Base-by-base conservation (phyloP, 53 echinoderm and acorn worm genomes). In the Mesocentrotus franciscanus region DNA sequence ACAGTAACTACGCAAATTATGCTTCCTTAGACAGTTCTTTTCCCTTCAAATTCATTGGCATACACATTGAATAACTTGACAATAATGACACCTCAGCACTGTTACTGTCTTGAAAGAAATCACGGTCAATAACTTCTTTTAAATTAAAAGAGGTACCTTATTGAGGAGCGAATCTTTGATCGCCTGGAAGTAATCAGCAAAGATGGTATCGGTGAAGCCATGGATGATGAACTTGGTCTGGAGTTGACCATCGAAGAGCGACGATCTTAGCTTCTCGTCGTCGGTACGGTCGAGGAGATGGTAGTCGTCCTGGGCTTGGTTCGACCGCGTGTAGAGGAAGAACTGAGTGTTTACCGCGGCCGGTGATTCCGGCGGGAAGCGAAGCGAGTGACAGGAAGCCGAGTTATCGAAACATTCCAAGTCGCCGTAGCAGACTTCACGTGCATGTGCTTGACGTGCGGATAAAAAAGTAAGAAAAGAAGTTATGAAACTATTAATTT, bases 321-420 rank as follows among this genome's bases (percentile, higher is more conserved):
- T 83, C 13, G 30, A 15, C 56, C 96, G 87, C 13, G 97, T 97
- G 83, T 97, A 96, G 5, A 98, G 96, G 94, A 78, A 94, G 95
- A 98, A 98, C 78, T 85, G 93, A n/a, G 97, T 96, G 79, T 96
- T 95, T 85, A 98, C 97, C 62, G 70, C 81, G 10, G 60, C 94
- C 26, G 98, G 98, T 0, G 62, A 56, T 93, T 94, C 95, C 74
- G 98, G 98, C 27, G 98, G 98, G 74, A 97, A 97, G 72, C 87
- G 91, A n/a, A 95, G 90, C 60, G 78, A 85, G 36, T 97, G 95
- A 79, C 98, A 98, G 33, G 95, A 90, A 18, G 85, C 64, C 27
- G 94, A 93, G 89, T 97, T 93, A 26, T 96, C 94, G 95, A 97
- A 98, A 78, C 98, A 98, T 13, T 96, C 98, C 1, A 98, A 90